Base-by-base conservation (phyloP, 2,888 invertebrate species). In the Agriopis marginaria region DNA sequence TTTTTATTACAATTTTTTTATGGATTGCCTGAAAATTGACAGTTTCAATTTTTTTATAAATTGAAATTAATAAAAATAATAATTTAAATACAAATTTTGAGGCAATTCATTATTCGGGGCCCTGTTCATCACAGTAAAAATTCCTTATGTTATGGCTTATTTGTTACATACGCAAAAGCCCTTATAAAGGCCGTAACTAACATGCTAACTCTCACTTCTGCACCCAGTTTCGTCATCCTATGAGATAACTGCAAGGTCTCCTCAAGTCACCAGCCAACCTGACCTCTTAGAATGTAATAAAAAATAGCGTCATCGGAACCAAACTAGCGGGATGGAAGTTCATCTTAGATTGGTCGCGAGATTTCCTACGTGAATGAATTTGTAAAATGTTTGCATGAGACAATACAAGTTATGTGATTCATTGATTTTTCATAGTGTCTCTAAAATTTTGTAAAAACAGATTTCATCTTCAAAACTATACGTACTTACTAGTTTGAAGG, bases 181-280 rank as follows among this genome's bases (percentile, higher is more conserved):
- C 67, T 70, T 69, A 63, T 58, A 70, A 42, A 68, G 65, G 55
- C 62, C 50, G 60, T 68, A 53, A 58, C 67, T 42, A 55, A 58
- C 61, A 14, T 12, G 40, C 55, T 44, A 68, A 85, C 87, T 89
- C 89, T 87, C 88, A 86, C 87, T 82, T 81, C 72, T 77, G 73
- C 70, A 74, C 75, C 76, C 73, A 74, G 81, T 89, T 88, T 87
- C 90, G 82, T 85, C 86, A 89, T 84, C 79, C 79, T 77, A 79
- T 81, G 83, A 88, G 87, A 87, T 87, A 88, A 84, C 83, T 79
- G 74, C 77, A 77, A 78, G 84, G 84, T 85, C 84, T 82, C 77
- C 84, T 82, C 77, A 79, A 74, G 64, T 65, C 70, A 78, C 84
- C 80, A 82, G 71, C 71, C n/a, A 75, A 67, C 65, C 70, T 58